Base-by-base conservation (phyloP, 2,113 vertebrate genomes). In the Saguinus imperator region DNA sequence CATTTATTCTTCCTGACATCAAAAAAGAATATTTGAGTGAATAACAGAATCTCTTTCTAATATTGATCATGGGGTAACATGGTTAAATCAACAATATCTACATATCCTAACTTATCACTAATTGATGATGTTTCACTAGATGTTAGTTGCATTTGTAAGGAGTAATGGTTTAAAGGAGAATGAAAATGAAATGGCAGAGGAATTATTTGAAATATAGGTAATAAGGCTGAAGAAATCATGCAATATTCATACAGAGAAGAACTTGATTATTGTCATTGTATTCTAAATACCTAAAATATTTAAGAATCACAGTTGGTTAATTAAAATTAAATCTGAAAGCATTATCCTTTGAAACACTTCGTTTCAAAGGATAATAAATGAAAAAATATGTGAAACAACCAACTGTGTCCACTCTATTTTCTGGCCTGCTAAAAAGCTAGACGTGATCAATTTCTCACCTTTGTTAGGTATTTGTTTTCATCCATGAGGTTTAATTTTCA, bases 391-490 rank as follows among this genome's bases (percentile, higher is more conserved):
- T 87, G 18, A 94, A 40, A 81, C 16, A 70, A 27, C 27, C 35
- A 29, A 86, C 2, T 13, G 40, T 58, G 25, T 68, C 25, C 55
- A 72, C 52, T 37, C 37, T 73, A 17, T 13, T 88, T 81, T 79
- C 64, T 89, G 64, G 35, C 37, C 35, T 77, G 21, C 77, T 83
- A 76, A 21, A 91, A 89, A 93, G 73, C 25, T 73, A 55, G 35
- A 29, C 68, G n/a, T n/a, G 13, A 93, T 73, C 68, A 81, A 5
- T 73, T 89, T 96, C 79, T 93, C 96, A 86, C 85, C 66, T 70
- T 81, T 25, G 55, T 66, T 93, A 13, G 84, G 29, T 87, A 75
- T 97, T 95, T 83, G 52, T 84, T 94, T 93, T 95, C 75, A 83
- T 68, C 66, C 23, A 35, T 76, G 45, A 40, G 14, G 37, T 94